These are phyloP conservation scores for Ctenopoma multispine DNA, from an alignment of 2,797 vertebrate species.

Conservation along the genomic window DNA sequence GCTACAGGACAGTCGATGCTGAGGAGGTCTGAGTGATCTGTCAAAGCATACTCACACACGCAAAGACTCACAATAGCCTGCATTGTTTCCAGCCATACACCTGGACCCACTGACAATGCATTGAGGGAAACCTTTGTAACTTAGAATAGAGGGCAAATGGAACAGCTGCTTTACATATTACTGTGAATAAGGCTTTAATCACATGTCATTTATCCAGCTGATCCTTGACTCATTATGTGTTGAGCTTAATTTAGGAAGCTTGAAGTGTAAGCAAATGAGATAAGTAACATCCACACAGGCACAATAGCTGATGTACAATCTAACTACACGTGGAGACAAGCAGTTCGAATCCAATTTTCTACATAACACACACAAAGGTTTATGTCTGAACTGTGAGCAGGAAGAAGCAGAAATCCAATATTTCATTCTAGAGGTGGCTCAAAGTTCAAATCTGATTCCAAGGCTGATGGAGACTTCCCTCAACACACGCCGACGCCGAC, in stretches of 20 bases:
- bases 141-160: neutral
- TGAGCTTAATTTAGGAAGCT: conserved; percentile 12
- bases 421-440: neutral
- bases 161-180: conserved; percentile 15
- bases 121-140: conserved; percentile 21
- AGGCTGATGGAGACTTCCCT: too few relatives aligned
- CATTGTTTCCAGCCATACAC: conserved; percentile 53
- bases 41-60: conserved; percentile 12
- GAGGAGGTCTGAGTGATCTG: conserved; percentile 18
- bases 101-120: conserved; percentile 34
- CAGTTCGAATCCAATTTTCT: conserved; percentile 27
- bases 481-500: too few relatives aligned
- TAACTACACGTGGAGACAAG: conserved; percentile 17
- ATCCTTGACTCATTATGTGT: conserved; percentile 8
- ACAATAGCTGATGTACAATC: conserved; percentile 11
- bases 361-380: neutral
- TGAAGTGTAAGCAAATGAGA: conserved; percentile 13
- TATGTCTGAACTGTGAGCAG: neutral
- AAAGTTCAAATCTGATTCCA: neutral
- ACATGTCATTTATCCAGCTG: conserved; percentile 7
- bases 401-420: conserved; percentile 6
- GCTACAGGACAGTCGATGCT: conserved; percentile 19
- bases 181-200: conserved; percentile 14
- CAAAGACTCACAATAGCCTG: conserved; percentile 47
- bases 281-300: conserved; percentile 4